Evolutionary conservation across 1,140 invertebrate genomes (phyloP).

Genomic region (Papilio helenus): DNA sequence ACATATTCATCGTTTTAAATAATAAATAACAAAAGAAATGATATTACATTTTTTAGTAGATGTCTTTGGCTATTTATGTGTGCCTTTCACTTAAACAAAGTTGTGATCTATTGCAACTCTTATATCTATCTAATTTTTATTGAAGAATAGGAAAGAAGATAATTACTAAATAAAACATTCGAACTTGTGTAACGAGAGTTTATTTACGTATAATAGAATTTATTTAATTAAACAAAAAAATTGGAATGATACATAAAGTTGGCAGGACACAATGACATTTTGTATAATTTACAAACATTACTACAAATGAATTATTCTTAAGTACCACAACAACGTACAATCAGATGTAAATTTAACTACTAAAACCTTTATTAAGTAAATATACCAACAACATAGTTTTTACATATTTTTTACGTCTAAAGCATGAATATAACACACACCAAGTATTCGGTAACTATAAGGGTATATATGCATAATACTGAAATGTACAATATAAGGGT

Average conservation of each 20-base stretch:
- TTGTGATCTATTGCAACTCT: neutral
- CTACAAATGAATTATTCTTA: constrained; percentile 10
- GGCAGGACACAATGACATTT: constrained; percentile 26
- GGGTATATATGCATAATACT: neutral
- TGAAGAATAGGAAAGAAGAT: too few relatives aligned
- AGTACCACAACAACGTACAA: constrained; percentile 27
- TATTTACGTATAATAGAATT: constrained; percentile 24
- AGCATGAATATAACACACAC: neutral
- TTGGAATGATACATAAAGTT: constrained; percentile 32
- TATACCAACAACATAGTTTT: constrained; percentile 25
- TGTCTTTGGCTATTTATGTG: too few relatives aligned
- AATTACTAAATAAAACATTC: neutral
- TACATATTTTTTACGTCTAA: neutral
- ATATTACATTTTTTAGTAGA: neutral
- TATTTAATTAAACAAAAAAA: constrained; percentile 3
- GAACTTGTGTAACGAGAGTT: constrained; percentile 29
- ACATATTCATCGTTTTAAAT: constrained; percentile 15
- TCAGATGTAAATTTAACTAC: constrained; percentile 25
- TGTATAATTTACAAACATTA: neutral
- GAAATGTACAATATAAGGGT: constrained; percentile 55
- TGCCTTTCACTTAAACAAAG: too few relatives aligned
- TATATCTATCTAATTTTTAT: neutral
- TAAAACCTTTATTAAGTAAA: constrained; percentile 20
- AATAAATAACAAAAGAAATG: neutral
- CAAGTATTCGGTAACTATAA: constrained; percentile 11